phyloP scores from a whole-genome alignment of 2,113 vertebrate genomes.

The Holacanthus passer region DNA sequence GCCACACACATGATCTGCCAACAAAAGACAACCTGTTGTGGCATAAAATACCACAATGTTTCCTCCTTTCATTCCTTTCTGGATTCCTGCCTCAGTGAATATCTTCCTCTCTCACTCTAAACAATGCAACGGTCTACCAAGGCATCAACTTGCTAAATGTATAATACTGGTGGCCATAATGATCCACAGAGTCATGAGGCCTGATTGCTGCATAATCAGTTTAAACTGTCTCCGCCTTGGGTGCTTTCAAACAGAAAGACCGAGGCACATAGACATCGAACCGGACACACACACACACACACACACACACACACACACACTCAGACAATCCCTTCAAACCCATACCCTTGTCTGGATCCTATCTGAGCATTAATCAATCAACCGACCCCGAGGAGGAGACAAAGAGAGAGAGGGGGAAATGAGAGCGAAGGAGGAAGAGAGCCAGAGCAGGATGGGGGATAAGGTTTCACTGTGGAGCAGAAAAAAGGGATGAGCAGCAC shows the following conservation, averaged over 20 bases:
- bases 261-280: slow-evolving; percentile 17
- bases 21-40: neutral
- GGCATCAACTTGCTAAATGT: slow-evolving; percentile 59
- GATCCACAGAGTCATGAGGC: slow-evolving; percentile 55
- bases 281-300: slow-evolving; percentile 20
- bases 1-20: neutral
- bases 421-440: slow-evolving; percentile 43
- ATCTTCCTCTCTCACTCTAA: slow-evolving; percentile 18
- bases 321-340: slow-evolving; percentile 42
- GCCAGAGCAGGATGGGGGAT: slow-evolving; percentile 43
- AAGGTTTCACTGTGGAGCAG: slow-evolving; percentile 49
- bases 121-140: slow-evolving; percentile 25
- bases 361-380: slow-evolving; percentile 77
- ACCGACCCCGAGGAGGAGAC: slow-evolving; percentile 49
- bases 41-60: neutral
- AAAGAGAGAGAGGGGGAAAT: slow-evolving; percentile 44
- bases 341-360: slow-evolving; percentile 54
- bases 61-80: neutral
- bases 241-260: slow-evolving; percentile 57
- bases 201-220: slow-evolving; percentile 74
- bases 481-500: slow-evolving; percentile 50
- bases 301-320: slow-evolving; percentile 13
- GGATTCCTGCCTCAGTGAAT: neutral
- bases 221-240: slow-evolving; percentile 62
- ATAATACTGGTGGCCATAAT: slow-evolving; percentile 67